Evolutionary conservation across 92 coral and sea anemone species (phyloP).

Genomic region (Epizoanthus stellaris): DNA sequence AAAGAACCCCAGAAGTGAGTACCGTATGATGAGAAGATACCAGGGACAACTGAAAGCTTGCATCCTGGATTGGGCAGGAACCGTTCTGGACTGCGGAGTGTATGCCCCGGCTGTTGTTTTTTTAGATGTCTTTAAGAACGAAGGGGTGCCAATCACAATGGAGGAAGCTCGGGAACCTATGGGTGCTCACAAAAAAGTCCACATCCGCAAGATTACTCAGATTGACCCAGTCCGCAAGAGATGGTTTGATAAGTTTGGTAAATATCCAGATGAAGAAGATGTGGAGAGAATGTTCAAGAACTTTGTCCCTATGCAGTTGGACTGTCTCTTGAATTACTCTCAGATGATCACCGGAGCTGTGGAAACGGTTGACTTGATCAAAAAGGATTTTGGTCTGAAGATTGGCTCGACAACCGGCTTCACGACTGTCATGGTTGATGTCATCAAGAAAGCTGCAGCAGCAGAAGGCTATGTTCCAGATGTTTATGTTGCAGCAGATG

Average conservation of each 20-base stretch:
- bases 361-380: constrained; percentile 79
- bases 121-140: constrained; percentile 78
- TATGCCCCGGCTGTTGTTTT: constrained; percentile 92
- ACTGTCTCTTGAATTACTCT: constrained; percentile 73
- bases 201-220: constrained; percentile 82
- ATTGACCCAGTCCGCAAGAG: constrained; percentile 86
- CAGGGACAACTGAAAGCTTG: constrained; percentile 89
- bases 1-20: constrained; percentile 87
- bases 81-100: constrained; percentile 96
- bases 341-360: constrained; percentile 98
- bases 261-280: constrained; percentile 85
- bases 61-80: constrained; percentile 94
- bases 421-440: constrained; percentile 88
- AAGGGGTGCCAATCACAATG: constrained; percentile 94
- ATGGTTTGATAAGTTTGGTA: constrained; percentile 92
- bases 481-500: constrained; percentile 99
- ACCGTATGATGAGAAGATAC: constrained; percentile 89
- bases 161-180: constrained; percentile 99
- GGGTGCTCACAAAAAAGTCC: constrained; percentile 97
- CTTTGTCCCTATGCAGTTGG: constrained; percentile 89
- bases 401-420: constrained; percentile 98
- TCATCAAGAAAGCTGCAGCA: constrained; percentile 82
- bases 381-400: constrained; percentile 77
- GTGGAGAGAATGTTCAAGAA: constrained; percentile 90
- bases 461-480: constrained; percentile 90